Evolutionary conservation across 1,140 invertebrate genomes (phyloP).

Genomic region (Anastatus disparis): DNA sequence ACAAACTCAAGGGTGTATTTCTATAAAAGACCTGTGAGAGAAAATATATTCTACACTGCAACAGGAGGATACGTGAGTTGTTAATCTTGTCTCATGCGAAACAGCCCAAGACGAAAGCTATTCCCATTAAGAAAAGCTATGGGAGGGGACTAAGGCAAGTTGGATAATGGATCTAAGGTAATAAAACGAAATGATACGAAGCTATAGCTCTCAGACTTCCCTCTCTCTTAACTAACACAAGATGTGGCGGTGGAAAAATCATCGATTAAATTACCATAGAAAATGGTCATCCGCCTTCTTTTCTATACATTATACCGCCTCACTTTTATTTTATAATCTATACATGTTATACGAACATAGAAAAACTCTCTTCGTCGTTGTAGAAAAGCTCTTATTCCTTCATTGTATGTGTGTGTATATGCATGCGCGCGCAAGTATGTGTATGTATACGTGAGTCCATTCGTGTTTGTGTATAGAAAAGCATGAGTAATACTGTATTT

Average conservation of each 20-base stretch:
- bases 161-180: not conserved
- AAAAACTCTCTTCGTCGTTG: not conserved
- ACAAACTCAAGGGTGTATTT: no score
- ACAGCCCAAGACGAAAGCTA: not conserved
- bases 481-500: not conserved
- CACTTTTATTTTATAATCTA: not conserved
- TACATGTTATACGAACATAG: not conserved
- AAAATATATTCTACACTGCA: no score
- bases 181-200: no score
- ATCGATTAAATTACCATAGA: constrained; percentile 43
- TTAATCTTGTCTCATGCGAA: no score
- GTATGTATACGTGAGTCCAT: not conserved
- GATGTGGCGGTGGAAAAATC: constrained; percentile 5
- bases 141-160: not conserved
- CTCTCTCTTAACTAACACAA: no score
- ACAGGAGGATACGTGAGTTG: no score
- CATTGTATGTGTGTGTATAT: not conserved
- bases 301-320: not conserved
- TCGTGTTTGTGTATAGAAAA: not conserved
- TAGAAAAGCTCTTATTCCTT: not conserved
- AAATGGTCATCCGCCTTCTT: constrained; percentile 29
- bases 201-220: no score
- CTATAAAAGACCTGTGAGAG: no score
- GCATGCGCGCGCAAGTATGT: not conserved
- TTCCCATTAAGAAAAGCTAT: constrained; percentile 7